These are phyloP conservation scores for Synodontis membranacea DNA, from an alignment of 2,113 vertebrate genomes.

Conservation along the genomic window DNA sequence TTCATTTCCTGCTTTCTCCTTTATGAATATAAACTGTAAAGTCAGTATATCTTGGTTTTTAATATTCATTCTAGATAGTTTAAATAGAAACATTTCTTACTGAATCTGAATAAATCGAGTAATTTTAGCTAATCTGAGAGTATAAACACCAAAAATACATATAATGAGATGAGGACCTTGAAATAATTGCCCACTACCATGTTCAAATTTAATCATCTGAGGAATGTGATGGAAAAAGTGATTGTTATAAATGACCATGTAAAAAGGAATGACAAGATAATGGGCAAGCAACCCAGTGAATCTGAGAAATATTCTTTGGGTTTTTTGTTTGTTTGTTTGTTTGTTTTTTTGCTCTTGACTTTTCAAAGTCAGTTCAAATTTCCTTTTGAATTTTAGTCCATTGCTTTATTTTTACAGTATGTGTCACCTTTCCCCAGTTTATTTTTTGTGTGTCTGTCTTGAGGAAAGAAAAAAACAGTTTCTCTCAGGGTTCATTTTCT, in stretches of 20 bases:
- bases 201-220: constrained; percentile 28
- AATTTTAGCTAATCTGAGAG: constrained; percentile 1
- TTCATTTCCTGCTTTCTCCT: constrained; percentile 58
- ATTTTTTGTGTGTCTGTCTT: constrained; percentile 41
- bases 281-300: not conserved
- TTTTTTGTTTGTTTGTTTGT: constrained; percentile 27
- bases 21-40: constrained; percentile 64
- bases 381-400: constrained; percentile 30
- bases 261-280: not conserved
- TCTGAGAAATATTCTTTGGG: constrained; percentile 15
- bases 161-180: not conserved
- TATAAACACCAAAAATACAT: constrained; percentile 39
- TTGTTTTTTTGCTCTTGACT: not conserved
- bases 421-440: constrained; percentile 23
- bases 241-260: not conserved
- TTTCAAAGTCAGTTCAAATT: constrained; percentile 18
- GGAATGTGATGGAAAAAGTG: not conserved
- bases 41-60: constrained; percentile 65
- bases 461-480: constrained; percentile 39
- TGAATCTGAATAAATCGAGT: constrained; percentile 22
- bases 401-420: constrained; percentile 18
- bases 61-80: constrained; percentile 59
- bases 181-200: constrained; percentile 25
- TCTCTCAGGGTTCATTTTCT: constrained; percentile 60
- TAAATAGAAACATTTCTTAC: constrained; percentile 60